Conservation (phyloP, 2,888 invertebrate genomes). For the Aspidapion aeneum region DNA sequence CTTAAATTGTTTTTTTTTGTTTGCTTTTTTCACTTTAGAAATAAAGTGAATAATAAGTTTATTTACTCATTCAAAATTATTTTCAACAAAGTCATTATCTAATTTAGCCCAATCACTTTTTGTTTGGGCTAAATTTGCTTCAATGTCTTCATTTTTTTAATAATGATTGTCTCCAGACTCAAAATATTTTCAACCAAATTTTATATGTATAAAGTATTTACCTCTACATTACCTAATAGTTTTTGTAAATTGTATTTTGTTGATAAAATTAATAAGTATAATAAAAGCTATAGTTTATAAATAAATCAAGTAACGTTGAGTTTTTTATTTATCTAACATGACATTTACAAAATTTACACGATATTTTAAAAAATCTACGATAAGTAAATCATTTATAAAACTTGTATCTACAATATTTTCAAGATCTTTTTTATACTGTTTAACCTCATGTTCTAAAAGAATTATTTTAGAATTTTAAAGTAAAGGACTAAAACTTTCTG, state of each 20-base stretch:
- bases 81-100: neutral
- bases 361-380: neutral
- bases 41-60: neutral
- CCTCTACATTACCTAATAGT: too few relatives aligned
- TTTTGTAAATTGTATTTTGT: neutral
- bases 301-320: conserved; percentile 15
- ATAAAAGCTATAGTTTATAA: neutral
- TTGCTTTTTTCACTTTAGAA: neutral
- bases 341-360: neutral
- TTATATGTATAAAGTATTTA: neutral
- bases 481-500: conserved; percentile 24
- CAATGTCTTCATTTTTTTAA: neutral
- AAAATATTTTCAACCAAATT: neutral
- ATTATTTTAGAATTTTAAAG: conserved; percentile 3
- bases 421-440: conserved; percentile 17
- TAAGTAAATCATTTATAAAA: neutral
- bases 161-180: neutral
- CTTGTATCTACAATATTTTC: neutral
- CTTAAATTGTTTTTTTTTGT: neutral
- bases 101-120: neutral
- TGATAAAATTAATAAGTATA: neutral
- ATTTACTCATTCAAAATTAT: neutral
- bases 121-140: neutral
- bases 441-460: conserved; percentile 21
- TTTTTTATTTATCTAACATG: neutral